A percentile compares a stretch with the other conserved stretches of the same genome.
Conservation (phyloP, 2,113 vertebrate genomes). For the Corvus moneduloides region DNA sequence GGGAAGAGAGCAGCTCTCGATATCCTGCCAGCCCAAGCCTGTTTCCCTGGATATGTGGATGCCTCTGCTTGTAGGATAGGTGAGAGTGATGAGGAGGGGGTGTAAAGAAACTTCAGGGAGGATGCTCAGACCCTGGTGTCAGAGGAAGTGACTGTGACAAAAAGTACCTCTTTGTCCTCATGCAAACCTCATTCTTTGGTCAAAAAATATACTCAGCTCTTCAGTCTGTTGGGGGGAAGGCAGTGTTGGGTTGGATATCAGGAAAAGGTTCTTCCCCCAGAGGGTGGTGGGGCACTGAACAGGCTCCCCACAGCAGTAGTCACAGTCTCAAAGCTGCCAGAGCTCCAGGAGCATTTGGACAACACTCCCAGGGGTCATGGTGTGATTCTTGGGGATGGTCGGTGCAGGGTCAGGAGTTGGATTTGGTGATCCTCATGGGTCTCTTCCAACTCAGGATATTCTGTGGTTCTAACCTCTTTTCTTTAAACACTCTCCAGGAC, state of each 20-base stretch:
- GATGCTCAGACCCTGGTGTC: not conserved
- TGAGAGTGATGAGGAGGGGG: not conserved
- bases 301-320: not conserved
- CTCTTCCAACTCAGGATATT: not conserved
- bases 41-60: not conserved
- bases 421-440: fast-evolving
- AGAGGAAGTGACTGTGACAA: not conserved
- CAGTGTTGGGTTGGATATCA: not conserved
- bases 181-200: not conserved
- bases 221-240: not conserved
- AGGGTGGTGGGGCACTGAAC: not conserved
- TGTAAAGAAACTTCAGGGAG: not conserved
- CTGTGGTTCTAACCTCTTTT: not conserved
- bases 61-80: not conserved
- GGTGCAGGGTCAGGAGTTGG: not conserved
- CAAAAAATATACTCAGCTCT: not conserved
- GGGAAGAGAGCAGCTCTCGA: not conserved
- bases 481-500: not conserved
- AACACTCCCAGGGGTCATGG: not conserved
- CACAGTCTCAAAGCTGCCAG: not conserved
- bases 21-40: not conserved
- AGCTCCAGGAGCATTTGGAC: not conserved
- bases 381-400: not conserved
- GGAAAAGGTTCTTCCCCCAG: not conserved
- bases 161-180: not conserved